Base-by-base conservation (phyloP, 2,888 invertebrate genomes). In the Sarcophaga caerulescens region DNA sequence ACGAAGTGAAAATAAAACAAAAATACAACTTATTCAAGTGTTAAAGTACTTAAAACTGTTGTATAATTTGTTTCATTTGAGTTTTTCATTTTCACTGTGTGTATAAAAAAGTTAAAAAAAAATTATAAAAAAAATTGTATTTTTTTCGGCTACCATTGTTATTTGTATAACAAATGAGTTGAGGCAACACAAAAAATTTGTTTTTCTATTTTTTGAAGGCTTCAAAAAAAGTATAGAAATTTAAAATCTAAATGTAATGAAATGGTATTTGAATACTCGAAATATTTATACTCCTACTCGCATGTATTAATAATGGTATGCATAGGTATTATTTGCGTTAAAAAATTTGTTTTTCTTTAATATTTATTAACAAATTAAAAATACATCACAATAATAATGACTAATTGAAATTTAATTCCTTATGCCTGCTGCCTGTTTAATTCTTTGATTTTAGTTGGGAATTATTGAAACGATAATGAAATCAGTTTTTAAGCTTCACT, bases 31-130 rank as follows among this genome's bases (percentile, higher is more conserved):
- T 81, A 59, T 75, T 81, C 84, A 81, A 86, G 84, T 84, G 77
- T 77, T 84, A 81, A 77, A 86, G 83, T 78, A 84, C 81, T 86
- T 84, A 70, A 78, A 81, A 81, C n/a, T 74, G 82, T 82, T 85
- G 82, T 82, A 76, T 68, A 73, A 83, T 73, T 83, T 63, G n/a
- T 65, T 65, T 63, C 57, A 44, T 17, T 35, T 35, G 35, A 35
- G 8, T 35, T 52, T 52, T 52, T 52, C 10, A 14, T 52, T 52
- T 17, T 52, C 52, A 17, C 52, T 52, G 17, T 52, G 52, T 52
- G 4, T 47, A 4, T 14, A 52, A 14, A 47, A 47, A 47, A 25
- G 25, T 11, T 47, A 14, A 47, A 47, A 14, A 47, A 47, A 47
- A 17, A 52, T 0, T 17, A 2, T 17, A 52, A 17, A 52, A 52